Evolutionary conservation across 2,113 vertebrate species (phyloP).

Genomic region (Hydropotes inermis): DNA sequence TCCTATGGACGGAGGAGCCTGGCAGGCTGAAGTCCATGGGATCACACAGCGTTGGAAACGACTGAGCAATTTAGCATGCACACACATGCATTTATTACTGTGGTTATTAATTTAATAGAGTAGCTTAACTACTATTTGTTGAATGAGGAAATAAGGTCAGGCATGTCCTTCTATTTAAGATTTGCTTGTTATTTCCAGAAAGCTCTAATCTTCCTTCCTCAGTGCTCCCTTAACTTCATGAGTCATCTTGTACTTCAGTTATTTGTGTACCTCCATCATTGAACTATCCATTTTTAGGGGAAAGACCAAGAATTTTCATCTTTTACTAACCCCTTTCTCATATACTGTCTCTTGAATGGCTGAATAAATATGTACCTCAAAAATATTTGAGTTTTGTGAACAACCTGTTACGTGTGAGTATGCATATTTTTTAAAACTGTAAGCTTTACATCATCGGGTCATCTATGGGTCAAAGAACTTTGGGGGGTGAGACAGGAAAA

Average conservation of each 20-base stretch:
- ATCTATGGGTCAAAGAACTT: not conserved
- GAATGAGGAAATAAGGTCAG: not conserved
- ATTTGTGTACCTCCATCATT: not conserved
- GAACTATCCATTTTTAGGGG: not conserved
- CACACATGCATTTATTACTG: not conserved
- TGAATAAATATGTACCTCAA: not conserved
- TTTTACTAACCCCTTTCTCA: not conserved
- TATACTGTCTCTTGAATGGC: not conserved
- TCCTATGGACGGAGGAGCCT: not conserved
- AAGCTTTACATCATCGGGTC: not conserved
- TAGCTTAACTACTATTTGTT: not conserved
- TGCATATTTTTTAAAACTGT: not conserved
- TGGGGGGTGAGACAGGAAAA: not conserved
- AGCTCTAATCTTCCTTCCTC: not conserved
- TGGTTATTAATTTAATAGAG: not conserved
- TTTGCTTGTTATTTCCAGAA: not conserved
- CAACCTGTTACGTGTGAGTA: not conserved
- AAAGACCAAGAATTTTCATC: not conserved
- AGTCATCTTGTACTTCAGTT: not conserved
- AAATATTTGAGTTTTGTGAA: not conserved
- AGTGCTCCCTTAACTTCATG: not conserved
- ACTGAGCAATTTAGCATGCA: not conserved
- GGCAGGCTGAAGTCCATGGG: not conserved
- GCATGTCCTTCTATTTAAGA: not conserved
- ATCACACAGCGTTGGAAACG: not conserved